Evolutionary conservation across 2,113 vertebrate species (phyloP).

Genomic region (Notiomystis cincta): DNA sequence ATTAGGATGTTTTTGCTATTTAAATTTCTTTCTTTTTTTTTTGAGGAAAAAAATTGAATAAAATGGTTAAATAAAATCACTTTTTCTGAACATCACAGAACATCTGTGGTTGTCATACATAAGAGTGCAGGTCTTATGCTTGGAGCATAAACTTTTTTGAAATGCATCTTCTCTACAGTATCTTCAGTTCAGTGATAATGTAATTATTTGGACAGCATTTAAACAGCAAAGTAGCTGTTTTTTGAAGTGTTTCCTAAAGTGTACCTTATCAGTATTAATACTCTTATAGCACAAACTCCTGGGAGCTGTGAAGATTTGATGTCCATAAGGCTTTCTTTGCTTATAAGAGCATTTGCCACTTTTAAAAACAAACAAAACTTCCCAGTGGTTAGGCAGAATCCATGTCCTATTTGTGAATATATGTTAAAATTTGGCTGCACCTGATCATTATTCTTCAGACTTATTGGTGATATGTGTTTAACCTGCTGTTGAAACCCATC

Average conservation of each 20-base stretch:
- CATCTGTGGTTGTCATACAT: background rate
- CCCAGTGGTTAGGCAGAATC: background rate
- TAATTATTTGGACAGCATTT: background rate
- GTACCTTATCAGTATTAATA: fast-evolving
- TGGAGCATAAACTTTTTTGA: background rate
- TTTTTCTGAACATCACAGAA: background rate
- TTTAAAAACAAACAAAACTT: background rate
- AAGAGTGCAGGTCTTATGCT: background rate
- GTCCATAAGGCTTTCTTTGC: background rate
- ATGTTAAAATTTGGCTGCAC: background rate
- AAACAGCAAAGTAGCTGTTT: background rate
- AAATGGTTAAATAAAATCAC: background rate
- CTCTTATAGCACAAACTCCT: background rate
- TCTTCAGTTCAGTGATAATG: background rate
- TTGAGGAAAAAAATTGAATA: background rate
- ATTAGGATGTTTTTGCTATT: background rate
- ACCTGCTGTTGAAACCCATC: background rate
- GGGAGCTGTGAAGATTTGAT: background rate
- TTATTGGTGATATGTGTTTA: background rate
- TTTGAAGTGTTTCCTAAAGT: background rate
- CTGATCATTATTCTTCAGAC: background rate
- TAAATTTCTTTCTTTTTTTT: background rate
- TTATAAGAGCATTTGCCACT: background rate
- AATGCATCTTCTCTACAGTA: background rate
- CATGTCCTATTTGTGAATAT: fast-evolving